Percentiles rank a stretch among this genome's conserved stretches.
These are phyloP conservation scores for Andrena trimmerana DNA, from an alignment of 2,888 invertebrate genomes.

Conservation along the genomic window DNA sequence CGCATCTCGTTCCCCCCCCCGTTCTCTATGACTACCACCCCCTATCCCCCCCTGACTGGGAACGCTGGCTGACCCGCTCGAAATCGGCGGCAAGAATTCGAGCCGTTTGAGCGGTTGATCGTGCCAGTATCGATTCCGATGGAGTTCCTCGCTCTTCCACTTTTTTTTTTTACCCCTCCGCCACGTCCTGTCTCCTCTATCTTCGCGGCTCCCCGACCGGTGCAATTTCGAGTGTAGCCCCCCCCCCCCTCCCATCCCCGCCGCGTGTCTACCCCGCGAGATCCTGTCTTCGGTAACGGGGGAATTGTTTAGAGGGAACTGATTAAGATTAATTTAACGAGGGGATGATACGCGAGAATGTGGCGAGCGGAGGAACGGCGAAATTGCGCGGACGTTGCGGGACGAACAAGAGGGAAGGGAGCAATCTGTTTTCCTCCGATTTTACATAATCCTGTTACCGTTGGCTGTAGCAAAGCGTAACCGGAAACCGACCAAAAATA, in stretches of 20 bases:
- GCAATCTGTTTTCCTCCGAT: too few species aligned
- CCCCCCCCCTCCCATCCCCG: neutral
- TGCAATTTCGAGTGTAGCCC: neutral
- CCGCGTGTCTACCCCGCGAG: neutral
- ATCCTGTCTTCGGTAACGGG: neutral
- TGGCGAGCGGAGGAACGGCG: neutral
- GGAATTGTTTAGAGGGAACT: neutral
- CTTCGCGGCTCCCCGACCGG: neutral
- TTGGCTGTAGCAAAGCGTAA: too few species aligned
- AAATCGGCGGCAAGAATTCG: slow-evolving; percentile 46
- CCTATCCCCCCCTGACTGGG: neutral
- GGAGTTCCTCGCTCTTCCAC: slow-evolving; percentile 27
- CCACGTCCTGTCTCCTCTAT: neutral
- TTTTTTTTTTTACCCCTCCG: neutral
- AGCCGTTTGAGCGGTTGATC: slow-evolving; percentile 56
- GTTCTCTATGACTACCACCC: slow-evolving; percentile 30
- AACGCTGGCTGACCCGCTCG: slow-evolving; percentile 6
- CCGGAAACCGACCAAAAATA: too few species aligned
- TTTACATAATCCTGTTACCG: too few species aligned
- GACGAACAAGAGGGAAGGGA: too few species aligned
- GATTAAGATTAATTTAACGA: neutral
- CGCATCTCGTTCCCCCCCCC: slow-evolving; percentile 28
- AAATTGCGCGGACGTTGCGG: neutral
- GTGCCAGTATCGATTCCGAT: slow-evolving; percentile 51
- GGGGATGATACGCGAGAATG: neutral